Percentiles rank a stretch among this genome's conserved stretches.
phyloP scores from a whole-genome alignment of 2,888 invertebrate genomes.

The Dynastes tityus region DNA sequence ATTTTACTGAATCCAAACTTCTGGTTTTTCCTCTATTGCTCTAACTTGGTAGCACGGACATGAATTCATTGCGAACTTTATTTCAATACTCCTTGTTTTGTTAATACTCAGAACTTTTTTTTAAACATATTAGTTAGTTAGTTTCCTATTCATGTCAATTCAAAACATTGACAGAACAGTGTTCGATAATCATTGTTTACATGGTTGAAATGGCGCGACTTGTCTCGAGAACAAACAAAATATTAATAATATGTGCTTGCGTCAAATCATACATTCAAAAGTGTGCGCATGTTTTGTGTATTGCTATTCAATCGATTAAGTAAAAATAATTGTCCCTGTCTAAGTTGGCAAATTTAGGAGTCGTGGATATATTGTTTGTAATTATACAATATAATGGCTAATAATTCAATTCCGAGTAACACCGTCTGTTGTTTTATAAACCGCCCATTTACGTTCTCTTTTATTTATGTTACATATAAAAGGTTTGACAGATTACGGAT shows the following conservation, averaged over 20 bases:
- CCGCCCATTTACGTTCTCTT: no score
- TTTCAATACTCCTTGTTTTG: background rate
- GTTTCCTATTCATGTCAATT: background rate
- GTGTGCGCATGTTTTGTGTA: background rate
- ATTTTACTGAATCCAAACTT: no score
- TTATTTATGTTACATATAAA: no score
- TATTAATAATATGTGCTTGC: background rate
- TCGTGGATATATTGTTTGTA: background rate
- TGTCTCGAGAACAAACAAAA: background rate
- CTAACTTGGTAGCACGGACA: background rate
- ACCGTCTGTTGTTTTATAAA: no score
- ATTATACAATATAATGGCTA: background rate
- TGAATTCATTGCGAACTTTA: background rate
- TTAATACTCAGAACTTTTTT: background rate
- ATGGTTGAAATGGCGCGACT: background rate
- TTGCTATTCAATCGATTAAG: background rate
- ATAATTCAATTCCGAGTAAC: no score
- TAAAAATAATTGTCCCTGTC: background rate
- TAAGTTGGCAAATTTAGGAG: constrained; percentile 7
- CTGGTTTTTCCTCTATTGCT: background rate
- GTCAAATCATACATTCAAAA: constrained; percentile 8
- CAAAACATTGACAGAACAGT: background rate
- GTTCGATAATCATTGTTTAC: background rate
- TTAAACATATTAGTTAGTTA: background rate
- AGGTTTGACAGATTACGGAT: no score